Base-by-base conservation (phyloP, 2,888 invertebrate genomes). In the Frankliniella fusca region DNA sequence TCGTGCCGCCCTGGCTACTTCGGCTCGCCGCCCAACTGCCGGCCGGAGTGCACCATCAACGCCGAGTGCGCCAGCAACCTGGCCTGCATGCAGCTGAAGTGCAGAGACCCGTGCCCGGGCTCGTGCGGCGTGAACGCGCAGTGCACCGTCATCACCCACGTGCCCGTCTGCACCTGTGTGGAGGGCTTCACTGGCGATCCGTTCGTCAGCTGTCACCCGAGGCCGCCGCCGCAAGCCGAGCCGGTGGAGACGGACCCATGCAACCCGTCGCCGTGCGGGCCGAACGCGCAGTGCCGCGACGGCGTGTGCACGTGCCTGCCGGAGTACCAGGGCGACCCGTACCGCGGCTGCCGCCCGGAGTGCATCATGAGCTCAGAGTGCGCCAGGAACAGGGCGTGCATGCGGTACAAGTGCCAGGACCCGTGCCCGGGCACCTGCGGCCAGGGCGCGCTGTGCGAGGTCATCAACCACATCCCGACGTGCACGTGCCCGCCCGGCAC, bases 1-100 rank as follows among this genome's bases (percentile, higher is more conserved):
- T 83, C 86, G 54, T 84, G 85, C 83, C 80, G 85, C 81, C 84
- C 86, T n/a, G 87, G 86, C 61, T 88, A 86, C 83, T 86, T 86
- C 38, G 88, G 89, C 61, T 86, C 87, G 82, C 87, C 88, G 81
- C 91, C 89, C 49, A 70, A 70, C 83, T 95, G 95, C 86, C 91
- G 93, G 84, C 94, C 94, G 0, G 95, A 95, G 89, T 96, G 95
- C 87, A 89, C 93, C 79, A 89, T 94, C 81, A 94, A 89, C 84
- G 85, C 87, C 3, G 89, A 89, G 84, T 89, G 88, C 85, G 86
- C 87, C 8, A 85, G 86, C 79, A 86, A 86, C 83, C 85, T 87
- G 84, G 88, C 88, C 23, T 89, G 89, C 85, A 86, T 87, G 79
- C 87, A 87, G 84, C 87, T 88, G 83, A 88, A 88, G 84, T 89